Evolutionary conservation across 2,113 vertebrate genomes (phyloP), one percentile per base, ranked within the genome.

Genomic region (Dryoscopus gambensis): DNA sequence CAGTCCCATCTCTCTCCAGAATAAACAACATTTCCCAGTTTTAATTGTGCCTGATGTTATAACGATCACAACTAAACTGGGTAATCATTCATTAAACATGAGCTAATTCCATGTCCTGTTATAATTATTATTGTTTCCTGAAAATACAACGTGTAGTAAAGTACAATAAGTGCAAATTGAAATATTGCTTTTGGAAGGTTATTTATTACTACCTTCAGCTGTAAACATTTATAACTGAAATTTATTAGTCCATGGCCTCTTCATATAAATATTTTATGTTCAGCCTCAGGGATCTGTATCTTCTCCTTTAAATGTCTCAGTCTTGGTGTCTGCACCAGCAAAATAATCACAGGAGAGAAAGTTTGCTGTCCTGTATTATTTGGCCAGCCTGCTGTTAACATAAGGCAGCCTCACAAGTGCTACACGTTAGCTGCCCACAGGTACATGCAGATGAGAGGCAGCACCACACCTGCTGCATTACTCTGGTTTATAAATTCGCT

Each of bases 211-310:
- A 97, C 97, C 96, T 95, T 93, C 90, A 96, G 94, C 97, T 97
- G 94, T 97, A 98, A 98, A 97, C 97, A 97, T 97, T 97, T 97
- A 95, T 97, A 98, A 98, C 93, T 79, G 76, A 97, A 98, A 98
- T 98, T 98, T 98, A 98, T 98, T 98, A 96, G 97, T 91, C 95
- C 95, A 95, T 3, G 65, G 85, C 97, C 93, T 96, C 90, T 96
- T 97, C 96, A 93, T 97, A 97, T 98, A 96, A 98, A 98, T 98
- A 98, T 97, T 98, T 98, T 97, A 98, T 97, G 89, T 95, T 96
- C 89, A 96, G 97, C 97, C 98, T 96, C 85, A 83, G 97, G 98
- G 98, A 97, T 95, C 94, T 71, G 96, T 95, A 94, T 97, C 97
- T 97, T 97, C 93, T 93, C 59, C 30, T 97, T 96, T 97, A 96